Percentiles rank a stretch among this genome's conserved stretches.
These are phyloP conservation scores for Calameuta idolon DNA, from an alignment of 2,888 invertebrate species.

Conservation along the genomic window DNA sequence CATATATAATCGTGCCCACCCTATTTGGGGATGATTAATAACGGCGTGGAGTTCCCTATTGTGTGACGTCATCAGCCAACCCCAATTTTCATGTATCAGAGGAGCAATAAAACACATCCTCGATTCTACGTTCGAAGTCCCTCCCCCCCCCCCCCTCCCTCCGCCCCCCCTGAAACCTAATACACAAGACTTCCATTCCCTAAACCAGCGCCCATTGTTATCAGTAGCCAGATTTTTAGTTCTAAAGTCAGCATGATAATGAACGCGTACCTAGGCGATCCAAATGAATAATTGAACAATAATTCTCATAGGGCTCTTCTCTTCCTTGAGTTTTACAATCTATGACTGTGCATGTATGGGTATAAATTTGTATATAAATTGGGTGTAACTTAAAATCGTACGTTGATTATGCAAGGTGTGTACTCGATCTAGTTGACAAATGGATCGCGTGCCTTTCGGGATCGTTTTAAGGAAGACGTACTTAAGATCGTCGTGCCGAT, in stretches of 20 bases:
- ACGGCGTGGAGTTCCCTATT: constrained; percentile 38
- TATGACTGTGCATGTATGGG: no score
- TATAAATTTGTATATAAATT: no score
- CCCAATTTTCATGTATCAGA: constrained; percentile 41
- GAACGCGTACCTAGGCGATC: not conserved
- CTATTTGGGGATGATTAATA: constrained; percentile 47
- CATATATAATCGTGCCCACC: constrained; percentile 1
- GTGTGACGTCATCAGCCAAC: constrained; percentile 28
- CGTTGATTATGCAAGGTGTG: not conserved
- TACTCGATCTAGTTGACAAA: not conserved
- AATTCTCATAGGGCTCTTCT: not conserved
- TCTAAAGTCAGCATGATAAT: not conserved
- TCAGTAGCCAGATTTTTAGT: not conserved
- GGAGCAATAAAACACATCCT: constrained; percentile 54
- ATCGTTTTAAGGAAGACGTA: not conserved
- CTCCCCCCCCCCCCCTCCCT: no score
- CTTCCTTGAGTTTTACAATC: no score
- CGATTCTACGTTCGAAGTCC: constrained; percentile 18
- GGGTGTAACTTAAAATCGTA: not conserved
- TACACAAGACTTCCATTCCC: not conserved
- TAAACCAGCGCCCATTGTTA: not conserved
- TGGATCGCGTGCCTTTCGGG: not conserved
- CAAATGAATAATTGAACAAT: not conserved
- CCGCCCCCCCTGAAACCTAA: not conserved
- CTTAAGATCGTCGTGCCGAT: not conserved